phyloP scores from a whole-genome alignment of 1,140 invertebrate genomes.

The Caenorhabditis remanei region DNA sequence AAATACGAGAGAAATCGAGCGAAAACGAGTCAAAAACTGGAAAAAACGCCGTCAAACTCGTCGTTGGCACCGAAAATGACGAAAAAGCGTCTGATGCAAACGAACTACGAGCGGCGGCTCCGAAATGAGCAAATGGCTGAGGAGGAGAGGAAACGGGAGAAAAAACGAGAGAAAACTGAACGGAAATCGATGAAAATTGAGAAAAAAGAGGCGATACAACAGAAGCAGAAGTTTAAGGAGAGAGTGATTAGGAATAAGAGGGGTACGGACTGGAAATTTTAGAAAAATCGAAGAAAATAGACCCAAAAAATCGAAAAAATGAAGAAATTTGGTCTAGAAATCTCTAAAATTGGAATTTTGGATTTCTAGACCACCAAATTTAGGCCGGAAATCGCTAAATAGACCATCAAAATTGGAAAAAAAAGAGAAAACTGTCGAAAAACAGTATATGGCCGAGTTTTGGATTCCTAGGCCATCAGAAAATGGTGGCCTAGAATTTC shows the following conservation, averaged over 20 bases:
- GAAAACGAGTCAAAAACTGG: background rate
- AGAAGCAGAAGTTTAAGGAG: slow-evolving; percentile 4
- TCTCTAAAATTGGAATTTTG: too few species aligned
- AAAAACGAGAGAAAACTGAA: background rate
- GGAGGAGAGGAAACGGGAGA: slow-evolving; percentile 6
- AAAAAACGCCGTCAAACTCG: background rate
- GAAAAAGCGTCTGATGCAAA: slow-evolving; percentile 4
- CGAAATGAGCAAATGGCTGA: background rate
- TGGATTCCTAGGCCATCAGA: too few species aligned
- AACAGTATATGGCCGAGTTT: too few species aligned
- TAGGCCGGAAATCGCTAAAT: too few species aligned
- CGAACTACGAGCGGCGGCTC: slow-evolving; percentile 1
- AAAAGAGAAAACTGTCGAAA: too few species aligned
- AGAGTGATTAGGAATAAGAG: background rate
- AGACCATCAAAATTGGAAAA: too few species aligned
- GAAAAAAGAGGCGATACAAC: background rate
- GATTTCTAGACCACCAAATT: too few species aligned
- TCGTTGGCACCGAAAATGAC: slow-evolving; percentile 19
- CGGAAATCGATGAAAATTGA: background rate
- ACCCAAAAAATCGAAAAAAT: too few species aligned
- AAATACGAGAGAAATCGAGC: background rate
- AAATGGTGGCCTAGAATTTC: too few species aligned
- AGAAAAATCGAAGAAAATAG: background rate
- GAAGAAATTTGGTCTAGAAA: too few species aligned
- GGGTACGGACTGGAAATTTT: background rate